Evolutionary conservation across 2,888 invertebrate species (phyloP).

Genomic region (Pterostichus madidus): DNA sequence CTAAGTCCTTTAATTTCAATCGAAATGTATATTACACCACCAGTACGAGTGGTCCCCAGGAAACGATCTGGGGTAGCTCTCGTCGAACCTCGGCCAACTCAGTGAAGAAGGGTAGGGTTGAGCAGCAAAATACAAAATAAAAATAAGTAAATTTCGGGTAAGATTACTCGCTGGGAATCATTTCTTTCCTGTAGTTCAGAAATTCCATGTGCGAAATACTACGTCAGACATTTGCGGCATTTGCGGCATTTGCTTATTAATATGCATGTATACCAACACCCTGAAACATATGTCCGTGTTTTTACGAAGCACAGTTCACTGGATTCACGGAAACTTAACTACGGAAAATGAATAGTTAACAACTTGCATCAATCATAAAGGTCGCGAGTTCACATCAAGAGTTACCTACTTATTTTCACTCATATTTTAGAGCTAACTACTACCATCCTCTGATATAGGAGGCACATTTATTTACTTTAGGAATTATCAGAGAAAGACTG

Average conservation of each 20-base stretch:
- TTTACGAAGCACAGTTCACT: conserved; percentile 14
- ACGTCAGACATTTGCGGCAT: conserved; percentile 3
- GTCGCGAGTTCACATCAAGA: conserved; percentile 38
- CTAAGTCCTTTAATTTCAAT: too few relatives aligned
- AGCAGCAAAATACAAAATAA: too few relatives aligned
- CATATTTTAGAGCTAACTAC: conserved; percentile 43
- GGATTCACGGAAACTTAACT: conserved; percentile 29
- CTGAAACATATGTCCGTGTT: conserved; percentile 23
- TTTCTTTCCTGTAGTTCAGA: neutral
- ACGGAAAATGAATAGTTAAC: conserved; percentile 40
- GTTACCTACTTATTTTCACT: conserved; percentile 37
- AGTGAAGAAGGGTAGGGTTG: too few relatives aligned
- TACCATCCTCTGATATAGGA: conserved; percentile 11
- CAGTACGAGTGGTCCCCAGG: too few relatives aligned
- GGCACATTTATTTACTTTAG: conserved; percentile 23
- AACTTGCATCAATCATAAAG: conserved; percentile 34
- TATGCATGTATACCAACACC: conserved; percentile 21
- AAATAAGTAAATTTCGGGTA: too few relatives aligned
- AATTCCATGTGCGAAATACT: conserved; percentile 11
- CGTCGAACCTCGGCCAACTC: too few relatives aligned
- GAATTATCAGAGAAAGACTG: conserved; percentile 1
- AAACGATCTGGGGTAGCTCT: too few relatives aligned
- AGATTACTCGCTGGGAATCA: too few relatives aligned
- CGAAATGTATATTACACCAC: too few relatives aligned
- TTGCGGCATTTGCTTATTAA: conserved; percentile 5